These are phyloP conservation scores for Oreotragus oreotragus DNA, from an alignment of 2,113 vertebrate genomes.

Conservation along the genomic window DNA sequence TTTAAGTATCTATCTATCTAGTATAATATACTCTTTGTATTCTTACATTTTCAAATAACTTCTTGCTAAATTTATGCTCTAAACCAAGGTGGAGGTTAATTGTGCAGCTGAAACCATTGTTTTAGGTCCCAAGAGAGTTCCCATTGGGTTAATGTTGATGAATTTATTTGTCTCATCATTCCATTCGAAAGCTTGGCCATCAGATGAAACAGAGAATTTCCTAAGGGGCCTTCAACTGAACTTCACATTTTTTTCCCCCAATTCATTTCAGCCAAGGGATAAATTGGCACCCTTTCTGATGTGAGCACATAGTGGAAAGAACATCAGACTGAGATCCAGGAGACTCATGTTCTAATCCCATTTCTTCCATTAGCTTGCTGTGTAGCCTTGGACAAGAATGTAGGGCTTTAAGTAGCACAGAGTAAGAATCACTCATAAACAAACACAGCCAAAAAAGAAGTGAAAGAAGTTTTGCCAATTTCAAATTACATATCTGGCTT, in stretches of 20 bases:
- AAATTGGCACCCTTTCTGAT: not conserved
- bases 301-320: conserved; percentile 18
- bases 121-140: not conserved
- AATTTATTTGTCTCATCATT: not conserved
- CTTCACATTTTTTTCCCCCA: not conserved
- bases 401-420: not conserved
- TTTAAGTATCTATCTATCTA: not conserved
- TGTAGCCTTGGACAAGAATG: not conserved
- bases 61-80: not conserved
- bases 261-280: not conserved
- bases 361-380: conserved; percentile 6
- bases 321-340: not conserved
- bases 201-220: not conserved
- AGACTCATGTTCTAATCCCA: not conserved
- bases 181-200: not conserved
- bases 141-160: not conserved
- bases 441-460: not conserved
- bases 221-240: not conserved
- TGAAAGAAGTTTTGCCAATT: not conserved
- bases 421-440: not conserved
- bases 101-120: not conserved
- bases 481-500: conserved; percentile 26
- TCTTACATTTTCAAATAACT: not conserved
- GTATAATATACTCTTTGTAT: not conserved
- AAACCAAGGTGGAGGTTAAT: not conserved